Evolutionary conservation across 1,140 invertebrate genomes (phyloP).

Genomic region (Aphaenogaster ashmeadi): DNA sequence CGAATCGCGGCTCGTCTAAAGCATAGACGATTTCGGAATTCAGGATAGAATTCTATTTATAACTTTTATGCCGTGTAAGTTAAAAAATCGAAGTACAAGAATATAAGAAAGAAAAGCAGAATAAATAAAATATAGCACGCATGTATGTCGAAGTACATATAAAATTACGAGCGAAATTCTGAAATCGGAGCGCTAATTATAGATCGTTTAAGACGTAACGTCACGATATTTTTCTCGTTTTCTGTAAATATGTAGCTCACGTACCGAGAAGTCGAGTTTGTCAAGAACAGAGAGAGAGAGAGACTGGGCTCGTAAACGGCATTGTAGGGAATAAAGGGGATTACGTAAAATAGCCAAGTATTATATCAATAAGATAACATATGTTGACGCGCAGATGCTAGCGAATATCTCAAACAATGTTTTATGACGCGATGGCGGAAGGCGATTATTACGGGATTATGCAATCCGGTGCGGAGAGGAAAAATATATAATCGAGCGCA

Average conservation of each 20-base stretch:
- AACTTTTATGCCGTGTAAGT: neutral
- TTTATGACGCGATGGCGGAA: conserved; percentile 20
- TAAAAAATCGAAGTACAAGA: neutral
- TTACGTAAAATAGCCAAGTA: conserved; percentile 30
- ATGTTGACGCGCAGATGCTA: neutral
- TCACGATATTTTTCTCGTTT: neutral
- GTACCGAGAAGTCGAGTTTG: neutral
- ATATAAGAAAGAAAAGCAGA: neutral
- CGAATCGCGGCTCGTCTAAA: too few species aligned
- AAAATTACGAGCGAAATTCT: neutral
- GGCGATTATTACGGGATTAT: neutral
- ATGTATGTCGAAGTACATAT: neutral
- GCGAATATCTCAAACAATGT: conserved; percentile 13
- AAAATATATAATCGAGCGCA: neutral
- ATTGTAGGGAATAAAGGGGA: neutral
- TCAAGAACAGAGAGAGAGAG: neutral
- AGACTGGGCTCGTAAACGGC: neutral
- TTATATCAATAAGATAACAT: conserved; percentile 43
- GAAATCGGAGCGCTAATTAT: neutral
- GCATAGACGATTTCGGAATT: too few species aligned
- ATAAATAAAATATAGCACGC: neutral
- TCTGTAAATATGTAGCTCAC: neutral
- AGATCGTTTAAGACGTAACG: neutral
- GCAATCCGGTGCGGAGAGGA: neutral
- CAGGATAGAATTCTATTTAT: neutral